phyloP scores from a whole-genome alignment of 1,140 invertebrate genomes.

The Centruroides vittatus region DNA sequence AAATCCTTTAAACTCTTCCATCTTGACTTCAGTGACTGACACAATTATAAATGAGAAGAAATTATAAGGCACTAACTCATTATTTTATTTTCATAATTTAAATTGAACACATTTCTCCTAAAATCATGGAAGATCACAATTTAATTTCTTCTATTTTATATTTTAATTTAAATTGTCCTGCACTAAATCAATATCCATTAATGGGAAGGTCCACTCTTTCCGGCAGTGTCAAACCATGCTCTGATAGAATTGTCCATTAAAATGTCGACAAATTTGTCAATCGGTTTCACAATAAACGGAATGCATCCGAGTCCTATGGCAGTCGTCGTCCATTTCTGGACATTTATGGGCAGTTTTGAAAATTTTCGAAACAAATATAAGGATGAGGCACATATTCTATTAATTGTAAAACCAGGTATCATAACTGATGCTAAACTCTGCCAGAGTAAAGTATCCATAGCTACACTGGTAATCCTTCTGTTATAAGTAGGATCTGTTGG shows the following conservation, averaged over 20 bases:
- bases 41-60: too few species aligned
- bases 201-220: too few species aligned
- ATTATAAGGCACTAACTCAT: too few species aligned
- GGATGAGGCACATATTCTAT: conserved; percentile 57
- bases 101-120: too few species aligned
- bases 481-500: conserved; percentile 2
- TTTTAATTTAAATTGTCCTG: too few species aligned
- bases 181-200: too few species aligned
- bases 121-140: too few species aligned
- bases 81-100: too few species aligned
- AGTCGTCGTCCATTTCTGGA: conserved; percentile 53
- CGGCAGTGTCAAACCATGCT: conserved; percentile 18
- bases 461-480: conserved; percentile 16
- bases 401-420: conserved; percentile 84
- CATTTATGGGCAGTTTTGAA: conserved; percentile 31
- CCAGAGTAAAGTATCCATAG: conserved; percentile 75
- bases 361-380: conserved; percentile 36
- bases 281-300: conserved; percentile 83
- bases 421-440: conserved; percentile 82
- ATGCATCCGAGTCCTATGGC: conserved; percentile 64
- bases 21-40: too few species aligned
- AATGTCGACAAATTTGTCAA: conserved; percentile 62
- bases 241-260: conserved; percentile 56
- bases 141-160: too few species aligned
- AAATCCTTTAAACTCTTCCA: too few species aligned